Evolutionary conservation across 2,888 invertebrate species (phyloP).

Genomic region (Trissoscelio sp.): DNA sequence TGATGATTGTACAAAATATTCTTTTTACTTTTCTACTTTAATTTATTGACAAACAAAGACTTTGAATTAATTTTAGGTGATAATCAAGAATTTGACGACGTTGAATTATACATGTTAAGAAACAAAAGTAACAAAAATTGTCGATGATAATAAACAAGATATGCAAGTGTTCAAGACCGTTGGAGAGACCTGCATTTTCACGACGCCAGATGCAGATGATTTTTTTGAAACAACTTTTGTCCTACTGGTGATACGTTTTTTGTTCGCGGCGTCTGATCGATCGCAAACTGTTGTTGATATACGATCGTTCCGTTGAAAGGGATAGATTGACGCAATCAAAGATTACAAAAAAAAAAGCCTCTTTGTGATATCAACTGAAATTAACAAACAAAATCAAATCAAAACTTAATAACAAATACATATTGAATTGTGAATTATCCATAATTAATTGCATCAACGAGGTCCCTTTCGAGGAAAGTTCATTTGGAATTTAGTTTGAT

Average conservation of each 20-base stretch:
- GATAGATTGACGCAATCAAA: slow-evolving; percentile 34
- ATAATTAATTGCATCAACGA: slow-evolving; percentile 37
- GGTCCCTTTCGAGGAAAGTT: slow-evolving; percentile 24
- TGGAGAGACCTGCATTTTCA: slow-evolving; percentile 63
- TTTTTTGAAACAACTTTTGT: slow-evolving; percentile 57
- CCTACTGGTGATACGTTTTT: slow-evolving; percentile 22
- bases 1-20: slow-evolving; percentile 51
- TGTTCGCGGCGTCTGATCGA: background rate
- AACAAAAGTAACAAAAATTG: slow-evolving; percentile 6
- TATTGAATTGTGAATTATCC: too few species aligned
- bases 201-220: slow-evolving; percentile 39
- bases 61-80: slow-evolving; percentile 37
- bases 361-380: slow-evolving; percentile 7
- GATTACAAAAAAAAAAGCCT: background rate
- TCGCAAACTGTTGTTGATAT: slow-evolving; percentile 26
- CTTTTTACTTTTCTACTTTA: slow-evolving; percentile 39
- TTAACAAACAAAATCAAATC: background rate
- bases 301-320: slow-evolving; percentile 13
- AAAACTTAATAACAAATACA: too few species aligned
- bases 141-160: slow-evolving; percentile 60
- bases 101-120: slow-evolving; percentile 33
- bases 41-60: slow-evolving; percentile 41
- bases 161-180: slow-evolving; percentile 67
- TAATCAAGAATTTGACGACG: slow-evolving; percentile 21
- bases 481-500: slow-evolving; percentile 32